Base-by-base conservation (phyloP, 2,888 invertebrate species). In the Lypha dubia region DNA sequence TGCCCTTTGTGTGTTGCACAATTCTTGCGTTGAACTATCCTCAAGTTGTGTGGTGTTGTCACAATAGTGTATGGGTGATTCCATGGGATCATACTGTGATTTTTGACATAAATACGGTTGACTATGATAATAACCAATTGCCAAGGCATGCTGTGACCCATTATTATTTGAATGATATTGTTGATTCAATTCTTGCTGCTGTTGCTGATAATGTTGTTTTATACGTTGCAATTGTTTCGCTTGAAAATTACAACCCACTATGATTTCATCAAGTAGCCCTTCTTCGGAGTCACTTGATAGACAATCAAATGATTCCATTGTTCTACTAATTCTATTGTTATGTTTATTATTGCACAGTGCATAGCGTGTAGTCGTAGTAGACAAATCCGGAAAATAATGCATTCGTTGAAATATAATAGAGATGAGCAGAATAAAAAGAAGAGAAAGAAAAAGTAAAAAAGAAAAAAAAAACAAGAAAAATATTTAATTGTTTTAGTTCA, bases 231-330 rank as follows among this genome's bases (percentile, higher is more conserved):
- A 65, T 58, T 79, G 81, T 46, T 81, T 79, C 87, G 81, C 76
- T 81, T 84, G 77, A 81, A 87, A 88, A 87, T 89, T 89, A 58
- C 89, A 87, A 41, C 90, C 89, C 62, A 92, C 91, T 79, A 92
- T 89, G 87, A 92, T 91, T 89, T 92, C 91, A 87, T 92, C 92
- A 87, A 92, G 91, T 76, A 92, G 88, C 58, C 90, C 91, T 87
- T 91, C 91, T 86, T 92, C 92, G 68, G 92, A 92, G 87, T 92
- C 92, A 89, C 92, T 92, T 85, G 91, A 92, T 88, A 92, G 90
- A 79, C 58, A 84, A 88, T 92, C 92, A 87, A 92, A 92, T 88
- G 92, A 92, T 89, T 92, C 92, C 90, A 91, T 91, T 89, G 91
- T 91, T 87, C 92, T 91, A 87, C 89, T 91, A 86, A 89, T 88